Evolutionary conservation across 2,797 vertebrate species (phyloP), one percentile per base, ranked within the genome.

Genomic region (Amniataba percoides): DNA sequence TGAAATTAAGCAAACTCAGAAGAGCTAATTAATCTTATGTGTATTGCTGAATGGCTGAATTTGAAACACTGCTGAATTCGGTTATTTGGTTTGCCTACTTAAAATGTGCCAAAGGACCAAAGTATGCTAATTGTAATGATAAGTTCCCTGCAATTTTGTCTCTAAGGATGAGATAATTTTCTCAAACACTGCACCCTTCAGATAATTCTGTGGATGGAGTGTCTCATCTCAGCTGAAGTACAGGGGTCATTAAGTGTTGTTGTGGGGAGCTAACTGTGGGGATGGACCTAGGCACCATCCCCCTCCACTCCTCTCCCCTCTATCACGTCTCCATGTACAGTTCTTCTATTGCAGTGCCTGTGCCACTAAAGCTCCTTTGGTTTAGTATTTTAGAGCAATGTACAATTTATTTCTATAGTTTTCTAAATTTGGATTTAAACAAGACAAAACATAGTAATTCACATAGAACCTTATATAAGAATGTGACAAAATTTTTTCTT

Each of bases 161-260:
- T 80, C 71, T 87, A 85, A 91, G 89, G 90, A 91, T 88, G 86
- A 88, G 89, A 89, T 92, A 85, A 93, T 93, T 92, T 92, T 84
- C 91, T 93, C 83, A 83, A 93, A 94, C 89, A 84, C 76, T 59
- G 78, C 68, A 15, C 89, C 89, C 93, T 94, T 93, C 90, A 94
- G 89, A 94, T 94, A 92, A 93, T 94, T 91, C 90, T 91, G 84
- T 87, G 85, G 77, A 76, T 93, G 88, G 91, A 95, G 94, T 90
- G 93, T 94, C 92, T 93, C 89, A 92, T 94, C 94, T 93, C 89
- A 89, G 89, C 89, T 95, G 87, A 93, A 95, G 93, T 89, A 90
- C 87, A 71, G 87, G 87, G 93, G 93, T 93, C 93, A 93, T 93
- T 94, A 91, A 92, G 91, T 92, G 88, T 86, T 92, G 86, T 90